These are phyloP conservation scores for Megaceryle maxima DNA, from an alignment of 2,113 vertebrate species.

Conservation along the genomic window DNA sequence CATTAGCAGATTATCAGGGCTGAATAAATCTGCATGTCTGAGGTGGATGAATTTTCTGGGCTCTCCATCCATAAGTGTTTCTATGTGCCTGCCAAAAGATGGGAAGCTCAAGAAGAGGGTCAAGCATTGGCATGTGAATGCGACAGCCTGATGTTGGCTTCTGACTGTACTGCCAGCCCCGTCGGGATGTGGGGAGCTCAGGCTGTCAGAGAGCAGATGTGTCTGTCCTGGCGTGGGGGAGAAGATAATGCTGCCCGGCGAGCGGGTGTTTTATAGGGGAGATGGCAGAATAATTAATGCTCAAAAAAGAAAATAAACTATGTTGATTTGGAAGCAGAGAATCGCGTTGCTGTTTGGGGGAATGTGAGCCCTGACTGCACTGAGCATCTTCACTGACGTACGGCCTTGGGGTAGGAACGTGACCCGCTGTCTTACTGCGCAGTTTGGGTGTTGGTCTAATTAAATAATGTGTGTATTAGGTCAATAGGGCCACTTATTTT, in stretches of 20 bases:
- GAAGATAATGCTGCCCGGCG: not conserved
- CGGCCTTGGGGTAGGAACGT: not conserved
- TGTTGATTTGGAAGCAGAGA: not conserved
- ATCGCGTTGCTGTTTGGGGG: rapidly evolving
- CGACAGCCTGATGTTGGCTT: not conserved
- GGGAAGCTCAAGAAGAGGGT: not conserved
- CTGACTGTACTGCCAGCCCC: not conserved
- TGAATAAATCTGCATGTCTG: not conserved
- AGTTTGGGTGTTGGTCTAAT: not conserved
- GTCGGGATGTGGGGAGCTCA: rapidly evolving
- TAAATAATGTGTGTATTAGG: not conserved
- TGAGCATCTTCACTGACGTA: not conserved
- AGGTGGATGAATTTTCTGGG: not conserved
- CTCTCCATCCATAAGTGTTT: not conserved
- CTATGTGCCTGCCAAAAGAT: not conserved
- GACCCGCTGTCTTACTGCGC: too few species aligned
- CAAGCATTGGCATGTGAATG: not conserved
- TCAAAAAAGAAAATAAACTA: not conserved
- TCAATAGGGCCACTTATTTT: not conserved
- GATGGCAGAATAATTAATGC: not conserved
- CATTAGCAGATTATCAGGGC: not conserved
- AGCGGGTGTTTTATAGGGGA: not conserved
- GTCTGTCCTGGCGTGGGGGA: rapidly evolving
- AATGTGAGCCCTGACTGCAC: not conserved
- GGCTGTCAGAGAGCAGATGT: not conserved